These are phyloP conservation scores for Athalia rosae DNA, from an alignment of 2,888 invertebrate species.

Conservation along the genomic window DNA sequence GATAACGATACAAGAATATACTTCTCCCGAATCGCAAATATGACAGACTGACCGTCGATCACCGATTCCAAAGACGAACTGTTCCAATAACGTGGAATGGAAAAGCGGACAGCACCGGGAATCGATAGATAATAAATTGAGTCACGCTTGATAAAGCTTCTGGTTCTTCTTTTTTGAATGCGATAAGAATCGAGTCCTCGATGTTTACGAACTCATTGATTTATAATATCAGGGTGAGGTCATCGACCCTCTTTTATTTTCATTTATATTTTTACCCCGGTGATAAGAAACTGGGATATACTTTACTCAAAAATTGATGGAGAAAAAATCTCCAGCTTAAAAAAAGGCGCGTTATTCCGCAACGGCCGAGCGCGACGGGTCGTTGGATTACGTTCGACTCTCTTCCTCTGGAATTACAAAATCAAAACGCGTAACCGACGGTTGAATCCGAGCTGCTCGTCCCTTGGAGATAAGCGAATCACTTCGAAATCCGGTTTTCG, in stretches of 20 bases:
- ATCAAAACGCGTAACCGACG: no score
- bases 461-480: neutral
- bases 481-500: constrained; percentile 10
- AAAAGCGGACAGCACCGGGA: neutral
- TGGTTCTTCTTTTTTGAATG: neutral
- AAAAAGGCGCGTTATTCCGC: no score
- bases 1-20: no score
- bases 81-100: neutral
- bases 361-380: no score
- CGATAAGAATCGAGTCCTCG: neutral
- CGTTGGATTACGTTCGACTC: no score
- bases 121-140: constrained; percentile 35
- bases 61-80: neutral
- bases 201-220: neutral
- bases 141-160: constrained; percentile 8
- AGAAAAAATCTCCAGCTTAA: no score
- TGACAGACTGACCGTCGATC: neutral
- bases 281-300: neutral
- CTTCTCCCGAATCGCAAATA: neutral
- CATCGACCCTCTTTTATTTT: neutral
- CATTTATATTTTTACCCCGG: neutral
- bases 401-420: no score
- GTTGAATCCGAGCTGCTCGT: no score
- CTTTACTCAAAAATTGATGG: no score
- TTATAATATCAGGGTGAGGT: no score